phyloP scores from a whole-genome alignment of 1,140 invertebrate species.

The Drosophila nikananu region DNA sequence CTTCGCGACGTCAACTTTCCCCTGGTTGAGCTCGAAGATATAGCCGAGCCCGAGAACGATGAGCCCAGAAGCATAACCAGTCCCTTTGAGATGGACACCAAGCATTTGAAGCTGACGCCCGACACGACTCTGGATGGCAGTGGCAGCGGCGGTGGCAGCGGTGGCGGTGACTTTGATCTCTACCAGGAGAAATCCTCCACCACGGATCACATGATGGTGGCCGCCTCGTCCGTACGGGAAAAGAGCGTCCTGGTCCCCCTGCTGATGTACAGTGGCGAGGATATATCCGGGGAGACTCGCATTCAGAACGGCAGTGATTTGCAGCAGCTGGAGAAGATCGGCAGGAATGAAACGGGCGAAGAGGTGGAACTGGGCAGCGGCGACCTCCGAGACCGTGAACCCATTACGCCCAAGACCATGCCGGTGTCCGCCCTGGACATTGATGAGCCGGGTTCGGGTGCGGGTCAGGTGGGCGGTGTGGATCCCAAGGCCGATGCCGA shows the following conservation, averaged over 20 bases:
- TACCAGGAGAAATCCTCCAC: slow-evolving; percentile 32
- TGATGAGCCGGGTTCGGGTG: slow-evolving; percentile 72
- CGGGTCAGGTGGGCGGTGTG: slow-evolving; percentile 22
- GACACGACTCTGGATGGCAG: slow-evolving; percentile 58
- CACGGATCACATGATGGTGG: slow-evolving; percentile 19
- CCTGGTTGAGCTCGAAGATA: slow-evolving; percentile 67
- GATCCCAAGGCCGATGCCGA: slow-evolving; percentile 82
- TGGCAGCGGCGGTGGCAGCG: slow-evolving; percentile 64
- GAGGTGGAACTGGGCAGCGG: slow-evolving; percentile 44
- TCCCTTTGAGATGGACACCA: slow-evolving; percentile 54
- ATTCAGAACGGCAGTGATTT: slow-evolving; percentile 71
- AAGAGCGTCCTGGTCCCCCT: slow-evolving; percentile 47
- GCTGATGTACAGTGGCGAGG: slow-evolving; percentile 73
- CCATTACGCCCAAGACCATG: slow-evolving; percentile 63
- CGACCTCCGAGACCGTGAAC: slow-evolving; percentile 43
- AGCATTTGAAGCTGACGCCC: slow-evolving; percentile 47
- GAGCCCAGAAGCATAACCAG: slow-evolving; percentile 66
- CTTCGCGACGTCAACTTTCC: slow-evolving; percentile 79
- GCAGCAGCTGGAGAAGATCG: slow-evolving; percentile 49
- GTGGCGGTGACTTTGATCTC: slow-evolving; percentile 59
- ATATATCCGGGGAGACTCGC: slow-evolving; percentile 64
- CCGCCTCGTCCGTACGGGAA: slow-evolving; percentile 15
- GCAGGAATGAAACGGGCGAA: slow-evolving; percentile 39
- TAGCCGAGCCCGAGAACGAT: slow-evolving; percentile 62
- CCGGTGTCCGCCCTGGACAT: slow-evolving; percentile 54